Conservation (phyloP, 2,797 vertebrate genomes). For the Rhynchonycteris naso region DNA sequence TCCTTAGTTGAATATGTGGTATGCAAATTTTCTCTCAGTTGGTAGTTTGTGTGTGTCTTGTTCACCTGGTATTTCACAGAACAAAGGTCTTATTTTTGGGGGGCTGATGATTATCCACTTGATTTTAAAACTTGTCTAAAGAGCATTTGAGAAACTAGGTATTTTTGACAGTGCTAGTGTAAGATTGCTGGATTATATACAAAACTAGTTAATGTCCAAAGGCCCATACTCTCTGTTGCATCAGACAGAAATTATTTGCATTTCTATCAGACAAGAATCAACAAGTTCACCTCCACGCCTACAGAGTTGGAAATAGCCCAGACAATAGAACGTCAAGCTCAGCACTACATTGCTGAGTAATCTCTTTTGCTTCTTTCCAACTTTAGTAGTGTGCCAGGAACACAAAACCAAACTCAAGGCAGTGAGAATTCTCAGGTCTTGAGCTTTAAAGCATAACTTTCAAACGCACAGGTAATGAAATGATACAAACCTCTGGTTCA, state of each 20-base stretch:
- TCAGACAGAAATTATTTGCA: neutral
- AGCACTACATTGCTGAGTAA: neutral
- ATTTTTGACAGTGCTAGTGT: neutral
- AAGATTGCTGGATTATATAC: conserved; percentile 15
- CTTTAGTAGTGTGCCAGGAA: neutral
- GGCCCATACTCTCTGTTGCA: neutral
- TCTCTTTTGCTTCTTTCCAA: neutral
- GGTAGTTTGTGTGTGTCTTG: neutral
- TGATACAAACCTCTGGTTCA: neutral
- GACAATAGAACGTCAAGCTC: conserved; percentile 8
- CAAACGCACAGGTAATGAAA: neutral
- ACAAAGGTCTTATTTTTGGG: neutral
- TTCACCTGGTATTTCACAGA: neutral
- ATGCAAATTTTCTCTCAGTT: conserved; percentile 14
- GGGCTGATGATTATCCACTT: neutral
- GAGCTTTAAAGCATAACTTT: conserved; percentile 21
- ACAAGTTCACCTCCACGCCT: neutral
- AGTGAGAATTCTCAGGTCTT: neutral
- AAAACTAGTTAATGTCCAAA: neutral
- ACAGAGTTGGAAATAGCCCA: neutral
- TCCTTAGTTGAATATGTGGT: conserved; percentile 1
- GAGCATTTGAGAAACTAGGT: neutral
- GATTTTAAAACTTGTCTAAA: conserved; percentile 18
- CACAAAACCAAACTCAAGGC: neutral
- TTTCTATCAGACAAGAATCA: conserved; percentile 19